phyloP scores from a whole-genome alignment of 1,140 invertebrate genomes.

The Nasonia giraulti region DNA sequence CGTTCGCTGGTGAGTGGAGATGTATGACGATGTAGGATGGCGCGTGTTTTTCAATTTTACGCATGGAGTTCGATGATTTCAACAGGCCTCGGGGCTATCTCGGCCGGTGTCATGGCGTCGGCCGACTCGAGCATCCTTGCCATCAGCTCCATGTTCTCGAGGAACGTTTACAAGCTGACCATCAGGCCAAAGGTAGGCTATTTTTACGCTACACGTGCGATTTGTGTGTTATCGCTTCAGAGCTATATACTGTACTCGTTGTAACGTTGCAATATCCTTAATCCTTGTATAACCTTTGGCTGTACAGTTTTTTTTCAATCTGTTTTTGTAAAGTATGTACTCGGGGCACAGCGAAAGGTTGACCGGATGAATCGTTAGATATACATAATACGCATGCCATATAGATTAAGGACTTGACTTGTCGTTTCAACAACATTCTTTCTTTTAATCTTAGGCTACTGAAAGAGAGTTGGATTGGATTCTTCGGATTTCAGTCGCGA shows the following conservation, averaged over 20 bases:
- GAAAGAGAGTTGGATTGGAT: constrained; percentile 86
- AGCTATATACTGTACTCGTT: not conserved
- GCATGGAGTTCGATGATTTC: not conserved
- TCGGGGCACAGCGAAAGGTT: no score
- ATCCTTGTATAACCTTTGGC: no score
- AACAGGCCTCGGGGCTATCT: constrained; percentile 85
- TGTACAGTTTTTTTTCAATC: not conserved
- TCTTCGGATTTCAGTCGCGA: constrained; percentile 81
- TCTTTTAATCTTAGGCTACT: constrained; percentile 76
- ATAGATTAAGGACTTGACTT: not conserved
- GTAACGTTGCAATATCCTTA: no score
- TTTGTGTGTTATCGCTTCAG: not conserved
- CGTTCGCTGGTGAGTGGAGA: constrained; percentile 64
- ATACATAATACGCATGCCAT: not conserved
- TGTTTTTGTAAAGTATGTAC: not conserved
- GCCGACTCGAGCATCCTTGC: constrained; percentile 86
- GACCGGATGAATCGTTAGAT: not conserved
- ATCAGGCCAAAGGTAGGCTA: constrained; percentile 79
- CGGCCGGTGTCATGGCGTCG: constrained; percentile 88
- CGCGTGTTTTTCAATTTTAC: not conserved
- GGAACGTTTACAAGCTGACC: constrained; percentile 85
- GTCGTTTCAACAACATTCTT: not conserved
- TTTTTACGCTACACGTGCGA: not conserved
- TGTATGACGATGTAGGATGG: no score
- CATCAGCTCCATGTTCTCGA: constrained; percentile 87